Evolutionary conservation across 2,113 vertebrate species (phyloP).

Genomic region (Pampusana beccarii): DNA sequence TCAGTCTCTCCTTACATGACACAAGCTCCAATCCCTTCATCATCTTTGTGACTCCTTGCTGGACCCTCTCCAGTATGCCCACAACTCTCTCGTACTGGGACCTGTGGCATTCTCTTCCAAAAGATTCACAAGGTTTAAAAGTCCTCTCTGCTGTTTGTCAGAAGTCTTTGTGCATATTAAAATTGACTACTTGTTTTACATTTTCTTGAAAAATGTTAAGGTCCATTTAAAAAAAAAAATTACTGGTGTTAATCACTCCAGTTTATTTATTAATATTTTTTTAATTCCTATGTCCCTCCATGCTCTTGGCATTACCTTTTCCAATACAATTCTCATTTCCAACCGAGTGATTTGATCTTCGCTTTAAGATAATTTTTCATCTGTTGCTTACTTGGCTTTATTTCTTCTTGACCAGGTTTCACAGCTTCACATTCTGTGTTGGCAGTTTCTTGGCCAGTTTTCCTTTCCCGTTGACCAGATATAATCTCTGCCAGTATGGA

Average conservation of each 20-base stretch:
- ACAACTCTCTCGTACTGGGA: not conserved
- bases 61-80: not conserved
- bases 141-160: not conserved
- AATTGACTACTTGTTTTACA: not conserved
- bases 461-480: conserved; percentile 64
- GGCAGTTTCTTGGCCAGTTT: conserved; percentile 66
- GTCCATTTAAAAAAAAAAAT: not conserved
- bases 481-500: conserved; percentile 57
- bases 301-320: not conserved
- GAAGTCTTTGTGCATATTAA: not conserved
- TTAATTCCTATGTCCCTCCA: not conserved
- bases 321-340: not conserved
- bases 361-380: conserved; percentile 63
- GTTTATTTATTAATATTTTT: not conserved
- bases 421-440: conserved; percentile 61
- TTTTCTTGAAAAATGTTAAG: not conserved
- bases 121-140: not conserved
- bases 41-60: not conserved
- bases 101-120: not conserved
- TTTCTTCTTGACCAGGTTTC: conserved; percentile 66
- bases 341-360: conserved; percentile 40
- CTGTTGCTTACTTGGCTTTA: conserved; percentile 67
- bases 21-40: not conserved
- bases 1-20: not conserved
- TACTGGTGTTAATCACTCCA: not conserved